phyloP scores from a whole-genome alignment of 1,140 invertebrate genomes.

The Hyles vespertilio region DNA sequence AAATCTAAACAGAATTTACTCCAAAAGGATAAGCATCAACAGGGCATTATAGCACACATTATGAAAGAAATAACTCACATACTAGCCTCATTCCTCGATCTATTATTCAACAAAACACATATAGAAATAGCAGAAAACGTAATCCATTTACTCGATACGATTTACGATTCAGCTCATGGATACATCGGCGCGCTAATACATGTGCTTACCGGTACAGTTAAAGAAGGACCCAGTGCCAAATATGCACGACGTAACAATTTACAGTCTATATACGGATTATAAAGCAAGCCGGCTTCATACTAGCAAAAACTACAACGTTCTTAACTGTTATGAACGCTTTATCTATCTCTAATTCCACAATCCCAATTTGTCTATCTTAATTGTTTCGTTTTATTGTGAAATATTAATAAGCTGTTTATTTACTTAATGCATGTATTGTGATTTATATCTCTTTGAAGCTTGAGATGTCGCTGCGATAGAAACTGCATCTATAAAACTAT shows the following conservation, averaged over 20 bases:
- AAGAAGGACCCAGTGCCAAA: slow-evolving; percentile 60
- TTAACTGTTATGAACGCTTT: slow-evolving; percentile 27
- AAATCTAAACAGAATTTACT: background rate
- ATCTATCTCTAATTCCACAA: slow-evolving; percentile 42
- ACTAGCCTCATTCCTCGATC: slow-evolving; percentile 13
- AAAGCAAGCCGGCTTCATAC: slow-evolving; percentile 41
- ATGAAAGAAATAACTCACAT: slow-evolving; percentile 17
- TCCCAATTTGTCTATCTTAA: slow-evolving; percentile 21
- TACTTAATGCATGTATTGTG: no score
- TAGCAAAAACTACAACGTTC: slow-evolving; percentile 32
- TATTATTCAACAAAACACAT: slow-evolving; percentile 11
- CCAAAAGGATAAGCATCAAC: background rate
- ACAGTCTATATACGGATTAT: slow-evolving; percentile 50
- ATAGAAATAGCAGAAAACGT: slow-evolving; percentile 22
- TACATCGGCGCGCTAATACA: slow-evolving; percentile 42
- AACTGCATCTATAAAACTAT: no score
- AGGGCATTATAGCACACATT: slow-evolving; percentile 4
- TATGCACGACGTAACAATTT: slow-evolving; percentile 57
- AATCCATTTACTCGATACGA: slow-evolving; percentile 25
- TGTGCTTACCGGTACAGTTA: slow-evolving; percentile 59
- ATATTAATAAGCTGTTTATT: slow-evolving; percentile 5
- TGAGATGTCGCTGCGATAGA: no score
- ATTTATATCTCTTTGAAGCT: no score
- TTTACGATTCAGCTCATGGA: slow-evolving; percentile 47
- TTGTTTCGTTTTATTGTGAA: slow-evolving; percentile 17